phyloP scores from a whole-genome alignment of 2,888 invertebrate species.

The Microctonus aethiopoides region DNA sequence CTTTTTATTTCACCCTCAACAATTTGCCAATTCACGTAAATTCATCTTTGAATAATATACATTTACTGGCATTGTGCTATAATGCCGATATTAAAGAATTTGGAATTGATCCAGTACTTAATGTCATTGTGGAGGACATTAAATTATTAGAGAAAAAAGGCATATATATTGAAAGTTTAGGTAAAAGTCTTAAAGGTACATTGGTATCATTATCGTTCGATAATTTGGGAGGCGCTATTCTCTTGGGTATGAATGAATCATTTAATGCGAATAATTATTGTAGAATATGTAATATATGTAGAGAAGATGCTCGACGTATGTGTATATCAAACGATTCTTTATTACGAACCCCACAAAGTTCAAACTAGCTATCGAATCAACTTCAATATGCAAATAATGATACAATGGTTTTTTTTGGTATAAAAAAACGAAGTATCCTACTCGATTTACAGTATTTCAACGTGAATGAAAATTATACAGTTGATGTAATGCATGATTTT shows the following conservation, averaged over 20 bases:
- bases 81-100: slow-evolving; percentile 27
- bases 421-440: slow-evolving; percentile 33
- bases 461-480: slow-evolving; percentile 27
- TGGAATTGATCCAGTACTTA: slow-evolving; percentile 34
- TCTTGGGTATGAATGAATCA: slow-evolving; percentile 42
- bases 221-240: slow-evolving; percentile 32
- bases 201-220: too few relatives aligned
- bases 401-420: slow-evolving; percentile 14
- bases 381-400: slow-evolving; percentile 6
- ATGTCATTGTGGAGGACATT: slow-evolving; percentile 34
- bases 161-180: slow-evolving; percentile 23
- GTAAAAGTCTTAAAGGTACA: slow-evolving; percentile 29
- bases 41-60: slow-evolving; percentile 36
- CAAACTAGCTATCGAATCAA: slow-evolving; percentile 6
- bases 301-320: slow-evolving; percentile 30
- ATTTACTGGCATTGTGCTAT: slow-evolving; percentile 39
- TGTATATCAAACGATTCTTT: slow-evolving; percentile 10
- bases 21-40: slow-evolving; percentile 39
- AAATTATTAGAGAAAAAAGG: slow-evolving; percentile 35
- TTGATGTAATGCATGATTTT: slow-evolving; percentile 40
- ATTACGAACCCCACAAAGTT: slow-evolving; percentile 27
- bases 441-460: too few relatives aligned
- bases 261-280: slow-evolving; percentile 41
- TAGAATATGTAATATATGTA: slow-evolving; percentile 38
- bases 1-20: slow-evolving; percentile 39